A percentile compares a stretch with the other conserved stretches of the same genome.
phyloP scores from a whole-genome alignment of 1,140 invertebrate genomes.

The Cotesia chilonis region DNA sequence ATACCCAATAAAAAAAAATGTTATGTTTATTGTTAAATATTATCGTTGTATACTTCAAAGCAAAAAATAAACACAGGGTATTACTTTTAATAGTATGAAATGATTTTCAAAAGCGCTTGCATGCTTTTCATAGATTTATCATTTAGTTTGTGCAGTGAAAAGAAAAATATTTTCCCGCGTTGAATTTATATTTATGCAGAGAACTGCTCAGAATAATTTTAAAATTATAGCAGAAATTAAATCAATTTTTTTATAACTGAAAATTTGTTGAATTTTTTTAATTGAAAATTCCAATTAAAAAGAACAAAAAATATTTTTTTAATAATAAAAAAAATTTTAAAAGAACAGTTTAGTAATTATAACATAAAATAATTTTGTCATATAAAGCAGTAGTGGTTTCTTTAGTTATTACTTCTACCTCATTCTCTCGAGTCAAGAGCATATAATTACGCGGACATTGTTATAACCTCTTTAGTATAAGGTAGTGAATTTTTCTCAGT shows the following conservation, averaged over 20 bases:
- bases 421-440: constrained; percentile 10
- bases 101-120: too few species aligned
- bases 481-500: not conserved
- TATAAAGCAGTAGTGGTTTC: constrained; percentile 1
- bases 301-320: not conserved
- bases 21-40: not conserved
- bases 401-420: constrained; percentile 6
- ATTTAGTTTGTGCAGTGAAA: too few species aligned
- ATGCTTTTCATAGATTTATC: too few species aligned
- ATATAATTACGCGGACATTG: constrained; percentile 20
- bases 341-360: not conserved
- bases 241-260: too few species aligned
- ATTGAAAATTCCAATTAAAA: not conserved
- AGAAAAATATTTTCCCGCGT: too few species aligned
- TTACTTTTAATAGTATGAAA: too few species aligned
- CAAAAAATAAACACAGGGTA: too few species aligned
- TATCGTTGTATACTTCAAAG: too few species aligned
- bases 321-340: not conserved
- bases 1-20: not conserved
- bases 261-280: too few species aligned
- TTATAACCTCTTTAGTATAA: constrained; percentile 3
- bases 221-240: too few species aligned
- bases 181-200: too few species aligned
- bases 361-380: constrained; percentile 10
- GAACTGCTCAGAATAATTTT: too few species aligned